phyloP scores from a whole-genome alignment of 2,113 vertebrate species.

The cattle (Bos taurus) region DNA sequence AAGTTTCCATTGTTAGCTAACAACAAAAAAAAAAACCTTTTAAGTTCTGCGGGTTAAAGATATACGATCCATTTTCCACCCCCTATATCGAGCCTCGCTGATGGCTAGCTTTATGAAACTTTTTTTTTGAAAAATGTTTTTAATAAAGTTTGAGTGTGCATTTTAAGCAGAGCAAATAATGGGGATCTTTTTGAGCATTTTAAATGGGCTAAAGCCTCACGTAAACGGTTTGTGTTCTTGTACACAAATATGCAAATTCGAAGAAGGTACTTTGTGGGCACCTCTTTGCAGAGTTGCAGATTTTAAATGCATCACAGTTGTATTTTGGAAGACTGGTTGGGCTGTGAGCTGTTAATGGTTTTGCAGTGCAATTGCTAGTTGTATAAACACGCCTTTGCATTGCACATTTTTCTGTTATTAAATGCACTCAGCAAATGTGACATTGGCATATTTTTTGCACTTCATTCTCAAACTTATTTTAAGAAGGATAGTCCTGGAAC shows the following conservation, averaged over 20 bases:
- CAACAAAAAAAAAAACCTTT: constrained; percentile 57
- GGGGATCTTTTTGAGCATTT: background rate
- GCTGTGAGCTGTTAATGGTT: background rate
- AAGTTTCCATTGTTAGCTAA: constrained; percentile 85
- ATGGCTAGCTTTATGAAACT: constrained; percentile 33
- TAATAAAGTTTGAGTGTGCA: constrained; percentile 37
- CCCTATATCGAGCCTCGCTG: background rate
- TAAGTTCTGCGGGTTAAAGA: constrained; percentile 79
- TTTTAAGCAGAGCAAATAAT: constrained; percentile 22
- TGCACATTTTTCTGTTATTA: background rate
- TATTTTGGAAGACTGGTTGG: constrained; percentile 20
- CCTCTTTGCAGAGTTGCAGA: background rate
- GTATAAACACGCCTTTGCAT: background rate
- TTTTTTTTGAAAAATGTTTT: constrained; percentile 58
- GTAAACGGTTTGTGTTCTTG: background rate
- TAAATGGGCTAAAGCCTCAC: background rate
- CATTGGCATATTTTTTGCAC: background rate
- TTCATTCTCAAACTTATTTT: constrained; percentile 45
- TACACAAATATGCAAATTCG: constrained; percentile 39
- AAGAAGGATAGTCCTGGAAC: background rate
- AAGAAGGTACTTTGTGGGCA: background rate
- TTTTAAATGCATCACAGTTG: background rate
- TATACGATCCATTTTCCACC: constrained; percentile 78
- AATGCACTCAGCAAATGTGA: background rate
- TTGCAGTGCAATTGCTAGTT: background rate